Base-by-base conservation (phyloP, 2,888 invertebrate species). In the Dryomyza anilis region DNA sequence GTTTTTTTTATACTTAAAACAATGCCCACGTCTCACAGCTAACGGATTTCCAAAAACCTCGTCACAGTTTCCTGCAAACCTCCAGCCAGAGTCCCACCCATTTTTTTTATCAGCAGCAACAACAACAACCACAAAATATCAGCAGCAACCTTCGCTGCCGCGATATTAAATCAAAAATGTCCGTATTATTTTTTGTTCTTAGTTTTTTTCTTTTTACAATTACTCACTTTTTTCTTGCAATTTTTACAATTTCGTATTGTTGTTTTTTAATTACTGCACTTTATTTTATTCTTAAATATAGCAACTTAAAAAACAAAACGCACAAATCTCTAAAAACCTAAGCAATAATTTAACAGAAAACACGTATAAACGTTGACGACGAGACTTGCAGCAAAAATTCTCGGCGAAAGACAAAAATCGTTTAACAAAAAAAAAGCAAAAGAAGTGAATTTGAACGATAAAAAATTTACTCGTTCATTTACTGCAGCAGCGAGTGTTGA, bases 261-360 rank as follows among this genome's bases (percentile, higher is more conserved):
- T 3, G 46, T 48, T n/a, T 14, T 14, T 25, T 2, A 58, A 25
- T 23, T 52, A n/a, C 8, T 52, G 29, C 7, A 3, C 39, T n/a
- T 6, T 14, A 39, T 7, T 39, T 5, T 6, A n/a, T 12, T 12
- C 39, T 39, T 8, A 5, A 14, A 5, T 39, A 39, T 2, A 39
- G 12, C n/a, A 39, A 39, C 39, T 3, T 39, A 39, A 4, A 39
- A 39, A 60, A 25, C 14, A 50, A 60, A 60, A 60, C 29, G 29
- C 27, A 52, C 39, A 50, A 52, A 52, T 50, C n/a, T 58, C 39
- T 45, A 58, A 29, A 27, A 29, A 29, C 45, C 16, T 27, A 60
- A 60, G 50, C 50, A 60, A 52, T 55, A 55, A 55, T 50, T 52
- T 60, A 60, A 60, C 39, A 50, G 16, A 57, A 60, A 60, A 60